phyloP scores from a whole-genome alignment of 2,797 vertebrate species.

The Kryptopterus vitreolus region DNA sequence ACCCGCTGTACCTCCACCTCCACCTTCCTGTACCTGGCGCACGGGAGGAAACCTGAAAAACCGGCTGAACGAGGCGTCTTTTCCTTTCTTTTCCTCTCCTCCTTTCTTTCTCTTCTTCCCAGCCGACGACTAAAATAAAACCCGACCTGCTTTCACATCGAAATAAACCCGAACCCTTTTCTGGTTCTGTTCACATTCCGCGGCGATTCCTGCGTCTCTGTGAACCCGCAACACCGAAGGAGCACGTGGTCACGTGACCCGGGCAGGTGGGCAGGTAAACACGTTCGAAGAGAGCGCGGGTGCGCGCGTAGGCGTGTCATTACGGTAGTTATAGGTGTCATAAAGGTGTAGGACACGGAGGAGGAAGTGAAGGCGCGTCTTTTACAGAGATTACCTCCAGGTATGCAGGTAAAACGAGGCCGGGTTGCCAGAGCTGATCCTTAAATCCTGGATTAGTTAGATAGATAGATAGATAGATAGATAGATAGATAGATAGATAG shows the following conservation, averaged over 20 bases:
- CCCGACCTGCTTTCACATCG: no score
- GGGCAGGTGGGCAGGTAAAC: conserved; percentile 46
- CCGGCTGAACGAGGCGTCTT: conserved; percentile 36
- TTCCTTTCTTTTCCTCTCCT: neutral
- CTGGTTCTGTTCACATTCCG: neutral
- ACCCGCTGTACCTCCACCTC: neutral
- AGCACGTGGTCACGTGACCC: conserved; percentile 41
- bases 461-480: no score
- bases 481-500: no score
- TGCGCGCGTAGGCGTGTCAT: neutral
- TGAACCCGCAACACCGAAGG: neutral
- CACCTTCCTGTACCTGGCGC: conserved; percentile 25
- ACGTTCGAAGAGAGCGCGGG: conserved; percentile 20
- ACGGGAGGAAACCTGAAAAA: conserved; percentile 41
- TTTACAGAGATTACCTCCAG: neutral
- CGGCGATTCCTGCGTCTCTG: neutral
- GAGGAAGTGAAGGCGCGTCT: neutral
- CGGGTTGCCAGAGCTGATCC: neutral
- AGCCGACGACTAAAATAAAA: no score
- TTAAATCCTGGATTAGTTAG: no score
- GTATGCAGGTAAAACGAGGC: neutral
- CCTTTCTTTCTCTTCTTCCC: neutral
- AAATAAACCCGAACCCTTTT: no score
- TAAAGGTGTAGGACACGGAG: no score
- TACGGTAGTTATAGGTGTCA: conserved; percentile 4